Conservation (phyloP, 2,888 invertebrate species). For the Pelosia muscerda region DNA sequence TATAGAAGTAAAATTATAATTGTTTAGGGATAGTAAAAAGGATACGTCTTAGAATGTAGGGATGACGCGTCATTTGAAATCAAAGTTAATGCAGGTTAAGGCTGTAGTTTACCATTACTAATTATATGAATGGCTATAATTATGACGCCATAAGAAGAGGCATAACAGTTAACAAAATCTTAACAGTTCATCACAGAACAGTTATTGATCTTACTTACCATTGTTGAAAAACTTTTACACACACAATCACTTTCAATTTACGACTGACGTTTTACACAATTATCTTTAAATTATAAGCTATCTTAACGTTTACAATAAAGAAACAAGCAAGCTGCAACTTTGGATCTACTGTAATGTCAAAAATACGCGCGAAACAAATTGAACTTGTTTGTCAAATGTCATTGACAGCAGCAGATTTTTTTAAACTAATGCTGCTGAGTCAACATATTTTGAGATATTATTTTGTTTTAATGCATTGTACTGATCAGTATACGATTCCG, state of each 20-base stretch:
- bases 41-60: neutral
- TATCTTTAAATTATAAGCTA: neutral
- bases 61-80: neutral
- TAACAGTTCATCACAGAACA: neutral
- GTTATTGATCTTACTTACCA: conserved; percentile 9
- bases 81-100: neutral
- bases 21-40: neutral
- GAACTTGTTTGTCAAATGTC: neutral
- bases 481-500: no score
- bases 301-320: conserved; percentile 26
- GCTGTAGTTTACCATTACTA: neutral
- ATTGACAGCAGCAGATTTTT: neutral
- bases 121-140: no score
- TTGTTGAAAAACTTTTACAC: neutral
- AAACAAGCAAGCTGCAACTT: conserved; percentile 45
- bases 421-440: no score
- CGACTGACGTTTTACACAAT: conserved; percentile 21
- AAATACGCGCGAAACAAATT: conserved; percentile 51
- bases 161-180: neutral
- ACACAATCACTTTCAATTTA: neutral
- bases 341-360: conserved; percentile 40
- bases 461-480: no score
- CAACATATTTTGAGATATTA: no score
- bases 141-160: neutral
- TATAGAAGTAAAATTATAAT: neutral